These are phyloP conservation scores for Amorpha juglandis DNA, from an alignment of 2,888 invertebrate genomes.

Conservation along the genomic window DNA sequence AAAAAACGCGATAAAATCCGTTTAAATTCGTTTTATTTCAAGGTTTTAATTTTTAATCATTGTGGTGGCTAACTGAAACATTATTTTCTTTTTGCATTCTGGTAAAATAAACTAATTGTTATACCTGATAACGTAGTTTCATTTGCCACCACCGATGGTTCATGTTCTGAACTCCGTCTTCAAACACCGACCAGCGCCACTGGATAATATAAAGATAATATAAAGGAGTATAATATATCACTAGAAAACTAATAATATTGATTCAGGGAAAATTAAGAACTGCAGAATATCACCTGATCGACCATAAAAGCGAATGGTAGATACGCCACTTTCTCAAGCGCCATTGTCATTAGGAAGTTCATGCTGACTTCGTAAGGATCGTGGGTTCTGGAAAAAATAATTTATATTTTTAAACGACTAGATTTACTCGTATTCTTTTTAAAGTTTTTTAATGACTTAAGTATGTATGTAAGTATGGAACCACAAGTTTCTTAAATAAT, in stretches of 20 bases:
- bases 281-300: conserved; percentile 85
- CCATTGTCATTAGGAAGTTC: conserved; percentile 91
- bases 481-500: too few relatives aligned
- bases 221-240: background rate
- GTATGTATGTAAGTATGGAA: too few relatives aligned
- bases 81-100: too few relatives aligned
- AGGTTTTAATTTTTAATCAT: too few relatives aligned
- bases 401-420: background rate
- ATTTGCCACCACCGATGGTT: conserved; percentile 91
- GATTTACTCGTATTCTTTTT: background rate
- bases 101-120: conserved; percentile 6
- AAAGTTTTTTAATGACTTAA: background rate
- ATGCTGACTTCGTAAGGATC: conserved; percentile 88
- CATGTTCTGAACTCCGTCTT: conserved; percentile 88
- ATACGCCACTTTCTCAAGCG: conserved; percentile 90
- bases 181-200: conserved; percentile 93
- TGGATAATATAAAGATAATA: conserved; percentile 57
- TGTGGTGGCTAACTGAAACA: too few relatives aligned
- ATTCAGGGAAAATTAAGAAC: background rate
- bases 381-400: conserved; percentile 64
- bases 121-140: conserved; percentile 85
- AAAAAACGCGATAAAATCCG: too few relatives aligned
- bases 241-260: background rate
- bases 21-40: too few relatives aligned
- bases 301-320: conserved; percentile 92